phyloP scores from a whole-genome alignment of 2,888 invertebrate genomes.

The Gonocerus acuteangulatus region DNA sequence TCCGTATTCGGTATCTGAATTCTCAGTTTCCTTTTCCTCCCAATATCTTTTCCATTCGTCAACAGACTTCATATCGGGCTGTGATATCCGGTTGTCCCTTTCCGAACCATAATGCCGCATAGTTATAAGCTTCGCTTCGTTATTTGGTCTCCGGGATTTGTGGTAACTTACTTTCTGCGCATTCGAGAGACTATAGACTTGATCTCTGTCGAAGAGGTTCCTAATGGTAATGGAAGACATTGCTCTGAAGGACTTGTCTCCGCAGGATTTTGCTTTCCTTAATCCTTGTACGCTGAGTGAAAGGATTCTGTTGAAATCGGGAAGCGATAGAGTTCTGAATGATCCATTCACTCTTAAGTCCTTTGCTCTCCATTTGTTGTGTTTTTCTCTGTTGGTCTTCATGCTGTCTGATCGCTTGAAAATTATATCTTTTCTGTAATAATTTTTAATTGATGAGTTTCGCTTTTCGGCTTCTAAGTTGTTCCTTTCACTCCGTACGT shows the following conservation, averaged over 20 bases:
- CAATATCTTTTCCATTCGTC: conserved; percentile 34
- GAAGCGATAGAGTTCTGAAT: conserved; percentile 17
- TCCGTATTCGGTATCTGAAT: neutral
- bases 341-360: neutral
- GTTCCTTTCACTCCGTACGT: no score
- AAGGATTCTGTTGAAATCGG: conserved; percentile 14
- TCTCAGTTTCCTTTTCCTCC: conserved; percentile 22
- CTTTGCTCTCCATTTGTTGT: no score
- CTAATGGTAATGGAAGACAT: neutral
- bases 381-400: no score
- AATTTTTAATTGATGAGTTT: no score
- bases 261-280: conserved; percentile 16
- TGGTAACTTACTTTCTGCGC: neutral
- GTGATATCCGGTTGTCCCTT: neutral
- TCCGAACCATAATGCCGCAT: conserved; percentile 5
- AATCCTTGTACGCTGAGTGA: conserved; percentile 14
- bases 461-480: no score
- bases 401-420: no score
- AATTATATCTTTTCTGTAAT: no score
- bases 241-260: conserved; percentile 8
- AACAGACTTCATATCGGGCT: conserved; percentile 21
- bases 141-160: neutral
- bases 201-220: neutral
- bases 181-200: neutral
- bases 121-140: neutral